Base-by-base conservation (phyloP, 2,888 invertebrate genomes). In the Noctua fimbriata region DNA sequence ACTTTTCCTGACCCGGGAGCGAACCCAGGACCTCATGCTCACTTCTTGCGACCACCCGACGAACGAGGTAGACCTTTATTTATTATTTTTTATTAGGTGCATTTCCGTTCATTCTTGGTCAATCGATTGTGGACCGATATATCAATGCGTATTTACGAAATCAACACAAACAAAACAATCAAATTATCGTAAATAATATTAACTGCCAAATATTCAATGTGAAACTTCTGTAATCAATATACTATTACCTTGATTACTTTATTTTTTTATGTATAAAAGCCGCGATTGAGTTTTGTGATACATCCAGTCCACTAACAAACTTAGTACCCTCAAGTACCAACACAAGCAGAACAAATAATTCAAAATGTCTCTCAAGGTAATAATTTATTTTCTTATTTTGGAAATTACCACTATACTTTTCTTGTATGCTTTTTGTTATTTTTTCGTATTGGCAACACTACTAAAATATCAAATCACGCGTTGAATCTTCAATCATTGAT, bases 111-210 rank as follows among this genome's bases (percentile, higher is more conserved):
- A 21, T 3, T 81, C 32, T 44, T 18, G 49, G 49, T 32, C 49
- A 81, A 60, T 6, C 36, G 14, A 41, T 49, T 36, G 2, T 36
- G 21, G 24, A 81, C 9, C 28, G 28, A 49, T 71, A 41, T 55
- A 28, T 36, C 55, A 69, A 36, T 47, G n/a, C n/a, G 6, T n/a
- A 41, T 55, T 78, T 63, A 79, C 49, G 73, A 81, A 78, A 78
- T 81, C 21, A 72, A 81, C 10, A 78, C 41, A 78, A 72, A 78
- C 41, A 36, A 66, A 65, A 69, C 47, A 83, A 85, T 81, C 69
- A 75, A 75, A 76, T 73, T 75, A 79, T 79, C 80, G 70, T 82
- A 80, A 87, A 85, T 76, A 79, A 87, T 78, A 36, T 69, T 87
- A 81, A 83, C 73, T 78, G 70, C 58, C 70, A 75, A 72, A 76